phyloP scores from a whole-genome alignment of 2,888 invertebrate species.

The Tipula helvola region DNA sequence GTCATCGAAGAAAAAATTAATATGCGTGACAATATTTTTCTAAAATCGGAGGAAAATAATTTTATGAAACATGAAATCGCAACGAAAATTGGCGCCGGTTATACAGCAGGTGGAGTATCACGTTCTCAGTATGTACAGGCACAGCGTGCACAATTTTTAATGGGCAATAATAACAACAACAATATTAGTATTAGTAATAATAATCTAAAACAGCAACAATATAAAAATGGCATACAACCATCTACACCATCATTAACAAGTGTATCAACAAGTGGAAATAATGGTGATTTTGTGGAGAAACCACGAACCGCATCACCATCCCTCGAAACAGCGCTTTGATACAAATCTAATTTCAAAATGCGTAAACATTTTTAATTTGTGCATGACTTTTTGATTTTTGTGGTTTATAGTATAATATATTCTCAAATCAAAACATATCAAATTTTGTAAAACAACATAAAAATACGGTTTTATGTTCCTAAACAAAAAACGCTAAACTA shows the following conservation, averaged over 20 bases:
- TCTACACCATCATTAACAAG: slow-evolving; percentile 18
- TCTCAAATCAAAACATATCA: background rate
- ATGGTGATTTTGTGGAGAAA: slow-evolving; percentile 20
- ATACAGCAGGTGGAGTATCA: slow-evolving; percentile 22
- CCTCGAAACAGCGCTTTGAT: slow-evolving; percentile 46
- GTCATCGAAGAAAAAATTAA: slow-evolving; percentile 25
- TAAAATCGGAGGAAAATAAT: slow-evolving; percentile 35
- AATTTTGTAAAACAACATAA: background rate
- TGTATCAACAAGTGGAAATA: slow-evolving; percentile 21
- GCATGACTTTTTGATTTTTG: background rate
- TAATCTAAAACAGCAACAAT: slow-evolving; percentile 11
- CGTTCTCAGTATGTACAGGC: slow-evolving; percentile 45
- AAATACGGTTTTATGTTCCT: background rate
- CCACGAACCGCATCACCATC: slow-evolving; percentile 35
- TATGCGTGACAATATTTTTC: slow-evolving; percentile 32
- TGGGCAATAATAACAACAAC: slow-evolving; percentile 14
- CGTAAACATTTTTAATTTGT: background rate
- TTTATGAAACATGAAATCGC: slow-evolving; percentile 34
- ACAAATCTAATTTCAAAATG: background rate
- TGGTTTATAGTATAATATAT: background rate
- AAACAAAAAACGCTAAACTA: background rate
- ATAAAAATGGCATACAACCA: slow-evolving; percentile 12
- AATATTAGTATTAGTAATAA: background rate
- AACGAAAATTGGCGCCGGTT: background rate
- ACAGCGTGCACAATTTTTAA: slow-evolving; percentile 44